Percentiles rank a stretch among this genome's conserved stretches.
Evolutionary conservation across 2,888 invertebrate species (phyloP).

Genomic region (Diploptera punctata): DNA sequence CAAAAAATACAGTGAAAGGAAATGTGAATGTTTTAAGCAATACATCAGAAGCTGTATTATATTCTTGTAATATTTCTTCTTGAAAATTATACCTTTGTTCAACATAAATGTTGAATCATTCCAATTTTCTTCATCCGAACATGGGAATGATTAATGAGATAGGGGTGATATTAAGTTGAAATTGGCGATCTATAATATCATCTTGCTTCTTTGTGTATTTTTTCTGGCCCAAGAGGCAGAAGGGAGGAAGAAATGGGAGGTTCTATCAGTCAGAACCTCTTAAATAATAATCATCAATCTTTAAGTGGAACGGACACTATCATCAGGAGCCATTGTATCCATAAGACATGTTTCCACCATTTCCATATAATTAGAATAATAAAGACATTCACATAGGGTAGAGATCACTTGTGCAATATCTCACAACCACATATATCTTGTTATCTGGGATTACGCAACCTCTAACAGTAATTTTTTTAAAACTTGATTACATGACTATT

Average conservation of each 20-base stretch:
- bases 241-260: neutral
- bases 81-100: neutral
- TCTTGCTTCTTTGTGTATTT: neutral
- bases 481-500: too few relatives aligned
- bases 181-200: neutral
- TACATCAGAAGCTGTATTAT: neutral
- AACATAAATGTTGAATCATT: neutral
- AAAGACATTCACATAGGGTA: neutral
- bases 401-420: too few relatives aligned
- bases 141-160: neutral
- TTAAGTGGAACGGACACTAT: neutral
- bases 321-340: constrained; percentile 3
- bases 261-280: neutral
- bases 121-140: too few relatives aligned
- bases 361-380: constrained; percentile 3
- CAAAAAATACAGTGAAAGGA: neutral
- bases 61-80: neutral
- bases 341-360: neutral
- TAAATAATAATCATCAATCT: neutral
- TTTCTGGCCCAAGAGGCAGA: constrained; percentile 1
- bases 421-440: too few relatives aligned
- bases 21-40: neutral
- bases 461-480: too few relatives aligned
- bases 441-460: too few relatives aligned
- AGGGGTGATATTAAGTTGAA: neutral